These are phyloP conservation scores for Drosophila algonquin DNA, from an alignment of 2,888 invertebrate genomes.

Conservation along the genomic window DNA sequence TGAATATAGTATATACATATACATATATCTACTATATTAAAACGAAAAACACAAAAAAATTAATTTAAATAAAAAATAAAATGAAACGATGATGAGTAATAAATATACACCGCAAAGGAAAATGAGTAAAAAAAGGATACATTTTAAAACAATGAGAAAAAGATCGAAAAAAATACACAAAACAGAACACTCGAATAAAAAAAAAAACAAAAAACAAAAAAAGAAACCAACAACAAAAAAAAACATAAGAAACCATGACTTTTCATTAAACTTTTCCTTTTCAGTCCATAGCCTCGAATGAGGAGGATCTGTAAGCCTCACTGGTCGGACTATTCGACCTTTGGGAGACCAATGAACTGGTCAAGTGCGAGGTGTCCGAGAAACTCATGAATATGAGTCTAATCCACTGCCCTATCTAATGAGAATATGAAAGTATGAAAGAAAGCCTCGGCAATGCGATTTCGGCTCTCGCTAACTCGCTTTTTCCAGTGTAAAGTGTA, in stretches of 20 bases:
- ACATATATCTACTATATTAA: slow-evolving; percentile 61
- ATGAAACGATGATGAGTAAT: slow-evolving; percentile 45
- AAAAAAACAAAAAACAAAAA: slow-evolving; percentile 20
- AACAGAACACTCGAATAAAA: slow-evolving; percentile 46
- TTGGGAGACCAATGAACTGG: no score
- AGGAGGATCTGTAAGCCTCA: no score
- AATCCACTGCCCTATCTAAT: no score
- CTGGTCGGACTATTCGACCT: no score
- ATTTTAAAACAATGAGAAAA: slow-evolving; percentile 38
- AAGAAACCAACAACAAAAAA: slow-evolving; percentile 25
- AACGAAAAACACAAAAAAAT: slow-evolving; percentile 10
- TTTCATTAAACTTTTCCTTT: not conserved
- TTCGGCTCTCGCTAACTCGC: no score
- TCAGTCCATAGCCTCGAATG: no score
- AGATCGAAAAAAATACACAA: slow-evolving; percentile 25
- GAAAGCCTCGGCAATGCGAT: no score
- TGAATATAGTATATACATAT: slow-evolving; percentile 43
- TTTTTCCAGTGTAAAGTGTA: no score
- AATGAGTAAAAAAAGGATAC: slow-evolving; percentile 52
- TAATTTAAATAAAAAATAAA: slow-evolving; percentile 41
- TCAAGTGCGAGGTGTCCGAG: no score
- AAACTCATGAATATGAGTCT: no score
- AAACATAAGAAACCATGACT: slow-evolving; percentile 2
- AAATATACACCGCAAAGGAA: slow-evolving; percentile 52
- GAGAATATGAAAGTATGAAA: no score